Evolutionary conservation across 1,140 invertebrate species (phyloP).

Genomic region (Liolophura sinensis): DNA sequence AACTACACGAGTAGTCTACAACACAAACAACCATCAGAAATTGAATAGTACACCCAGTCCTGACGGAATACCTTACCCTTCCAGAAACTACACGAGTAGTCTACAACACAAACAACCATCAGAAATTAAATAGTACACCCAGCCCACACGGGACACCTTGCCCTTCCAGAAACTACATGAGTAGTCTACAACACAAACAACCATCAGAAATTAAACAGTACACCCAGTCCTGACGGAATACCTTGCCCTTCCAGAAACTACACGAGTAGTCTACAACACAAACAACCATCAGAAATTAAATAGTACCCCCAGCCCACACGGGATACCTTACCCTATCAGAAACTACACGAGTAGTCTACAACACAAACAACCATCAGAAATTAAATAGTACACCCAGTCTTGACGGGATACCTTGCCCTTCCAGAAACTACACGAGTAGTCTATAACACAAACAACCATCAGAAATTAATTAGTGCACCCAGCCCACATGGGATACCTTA

Average conservation of each 20-base stretch:
- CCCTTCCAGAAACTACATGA: slow-evolving; percentile 84
- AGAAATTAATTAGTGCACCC: slow-evolving; percentile 67
- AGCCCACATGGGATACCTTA: slow-evolving; percentile 85
- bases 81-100: slow-evolving; percentile 77
- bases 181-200: slow-evolving; percentile 48
- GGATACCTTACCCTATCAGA: slow-evolving; percentile 86
- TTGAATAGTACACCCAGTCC: slow-evolving; percentile 76
- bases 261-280: slow-evolving; percentile 62
- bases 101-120: slow-evolving; percentile 22
- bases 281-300: background rate
- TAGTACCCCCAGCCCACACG: slow-evolving; percentile 87
- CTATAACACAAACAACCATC: slow-evolving; percentile 20
- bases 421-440: slow-evolving; percentile 77
- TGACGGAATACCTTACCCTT: slow-evolving; percentile 85
- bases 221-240: slow-evolving; percentile 92
- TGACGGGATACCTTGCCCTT: slow-evolving; percentile 87
- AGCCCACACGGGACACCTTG: slow-evolving; percentile 84
- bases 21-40: background rate
- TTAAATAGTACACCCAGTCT: slow-evolving; percentile 75
- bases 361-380: background rate
- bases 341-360: slow-evolving; percentile 69
- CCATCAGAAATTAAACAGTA: slow-evolving; percentile 63
- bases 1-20: slow-evolving; percentile 69
- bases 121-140: slow-evolving; percentile 70
- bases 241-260: slow-evolving; percentile 89